phyloP scores from a whole-genome alignment of 2,888 invertebrate genomes.

The Scaptomyza polygonia region DNA sequence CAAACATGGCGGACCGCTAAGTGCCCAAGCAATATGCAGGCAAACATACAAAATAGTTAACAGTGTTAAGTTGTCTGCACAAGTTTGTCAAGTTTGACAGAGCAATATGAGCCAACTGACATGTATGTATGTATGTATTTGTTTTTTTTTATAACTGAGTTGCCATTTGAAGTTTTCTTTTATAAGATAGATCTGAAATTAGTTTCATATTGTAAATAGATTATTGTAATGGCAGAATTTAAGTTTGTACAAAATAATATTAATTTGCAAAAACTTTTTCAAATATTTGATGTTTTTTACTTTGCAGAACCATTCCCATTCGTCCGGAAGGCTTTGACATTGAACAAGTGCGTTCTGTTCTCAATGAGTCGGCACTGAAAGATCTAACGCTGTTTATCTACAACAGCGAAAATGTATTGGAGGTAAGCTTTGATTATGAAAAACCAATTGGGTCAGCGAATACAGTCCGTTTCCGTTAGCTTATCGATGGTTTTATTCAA shows the following conservation, averaged over 20 bases:
- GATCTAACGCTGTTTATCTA: slow-evolving; percentile 44
- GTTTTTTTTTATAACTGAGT: not conserved
- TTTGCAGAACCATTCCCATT: slow-evolving; percentile 41
- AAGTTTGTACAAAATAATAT: too few relatives aligned
- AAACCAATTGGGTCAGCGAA: not conserved
- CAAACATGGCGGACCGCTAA: slow-evolving; percentile 27
- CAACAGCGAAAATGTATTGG: slow-evolving; percentile 45
- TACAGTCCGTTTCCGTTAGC: slow-evolving; percentile 1
- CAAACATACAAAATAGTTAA: slow-evolving; percentile 22
- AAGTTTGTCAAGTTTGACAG: slow-evolving; percentile 30
- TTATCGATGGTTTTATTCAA: slow-evolving; percentile 42
- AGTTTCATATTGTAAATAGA: not conserved
- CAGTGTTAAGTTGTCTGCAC: slow-evolving; percentile 54
- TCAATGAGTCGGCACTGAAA: slow-evolving; percentile 12
- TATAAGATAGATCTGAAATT: not conserved
- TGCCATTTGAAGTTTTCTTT: not conserved
- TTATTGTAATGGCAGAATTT: too few relatives aligned
- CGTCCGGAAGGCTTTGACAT: slow-evolving; percentile 61
- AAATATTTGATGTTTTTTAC: not conserved
- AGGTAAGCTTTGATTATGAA: slow-evolving; percentile 25
- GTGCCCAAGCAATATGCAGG: slow-evolving; percentile 4
- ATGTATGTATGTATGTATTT: not conserved
- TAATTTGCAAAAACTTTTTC: too few relatives aligned
- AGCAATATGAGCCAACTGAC: slow-evolving; percentile 1
- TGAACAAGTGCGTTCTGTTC: slow-evolving; percentile 43